Evolutionary conservation across 2,113 vertebrate species (phyloP).

Genomic region (Circaetus cinerascens): DNA sequence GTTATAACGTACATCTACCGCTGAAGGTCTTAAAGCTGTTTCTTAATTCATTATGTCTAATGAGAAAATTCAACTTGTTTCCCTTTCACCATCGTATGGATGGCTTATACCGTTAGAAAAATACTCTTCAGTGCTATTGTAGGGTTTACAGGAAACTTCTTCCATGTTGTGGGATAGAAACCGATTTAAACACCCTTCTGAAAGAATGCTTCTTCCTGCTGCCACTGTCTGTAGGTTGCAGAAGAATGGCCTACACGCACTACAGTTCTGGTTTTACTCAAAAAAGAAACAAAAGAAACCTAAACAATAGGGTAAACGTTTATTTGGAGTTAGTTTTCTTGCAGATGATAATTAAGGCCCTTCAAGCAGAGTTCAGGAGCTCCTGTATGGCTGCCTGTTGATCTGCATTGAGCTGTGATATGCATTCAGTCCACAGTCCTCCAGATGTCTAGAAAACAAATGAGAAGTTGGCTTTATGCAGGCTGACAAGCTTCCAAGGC

Average conservation of each 20-base stretch:
- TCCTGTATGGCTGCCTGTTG: conserved; percentile 97
- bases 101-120: conserved; percentile 75
- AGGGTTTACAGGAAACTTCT: conserved; percentile 63
- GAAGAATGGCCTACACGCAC: conserved; percentile 73
- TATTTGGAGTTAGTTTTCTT: conserved; percentile 83
- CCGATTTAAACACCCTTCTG: conserved; percentile 34
- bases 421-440: conserved; percentile 93
- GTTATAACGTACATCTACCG: conserved; percentile 64
- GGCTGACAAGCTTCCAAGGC: not conserved
- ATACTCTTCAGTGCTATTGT: conserved; percentile 78
- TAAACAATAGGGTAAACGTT: conserved; percentile 84
- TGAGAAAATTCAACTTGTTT: conserved; percentile 68
- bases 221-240: conserved; percentile 63
- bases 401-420: conserved; percentile 88
- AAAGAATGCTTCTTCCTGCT: conserved; percentile 61
- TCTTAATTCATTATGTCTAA: conserved; percentile 67
- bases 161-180: conserved; percentile 52
- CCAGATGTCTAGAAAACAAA: conserved; percentile 83
- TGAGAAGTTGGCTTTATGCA: not conserved
- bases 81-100: conserved; percentile 62
- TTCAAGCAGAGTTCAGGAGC: conserved; percentile 93
- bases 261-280: conserved; percentile 76
- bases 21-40: conserved; percentile 69
- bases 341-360: conserved; percentile 71
- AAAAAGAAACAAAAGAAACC: conserved; percentile 84